Conservation (phyloP, 30 jellyfish, hydroid and myxozoan genomes). For the Nemopilema nomurai region DNA sequence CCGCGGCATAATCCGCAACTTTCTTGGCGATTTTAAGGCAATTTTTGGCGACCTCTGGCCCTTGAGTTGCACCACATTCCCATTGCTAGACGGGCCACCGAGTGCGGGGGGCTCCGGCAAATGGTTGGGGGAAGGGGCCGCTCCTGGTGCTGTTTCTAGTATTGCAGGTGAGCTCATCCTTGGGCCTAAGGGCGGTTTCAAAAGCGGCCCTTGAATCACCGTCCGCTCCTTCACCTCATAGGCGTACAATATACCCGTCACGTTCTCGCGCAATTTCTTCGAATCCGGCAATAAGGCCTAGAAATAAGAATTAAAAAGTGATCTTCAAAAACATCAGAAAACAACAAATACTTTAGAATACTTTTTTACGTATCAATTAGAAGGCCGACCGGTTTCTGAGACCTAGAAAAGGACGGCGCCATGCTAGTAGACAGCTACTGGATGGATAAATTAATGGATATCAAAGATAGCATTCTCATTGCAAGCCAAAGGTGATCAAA, state of each 20-base stretch:
- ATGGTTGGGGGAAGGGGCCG: neutral
- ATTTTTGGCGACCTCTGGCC: constrained; percentile 23
- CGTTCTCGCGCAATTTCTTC: constrained; percentile 64
- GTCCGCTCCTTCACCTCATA: constrained; percentile 66
- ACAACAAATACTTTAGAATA: no score
- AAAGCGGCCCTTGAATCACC: neutral
- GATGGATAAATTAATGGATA: no score
- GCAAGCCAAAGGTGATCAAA: no score
- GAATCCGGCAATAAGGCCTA: constrained; percentile 59
- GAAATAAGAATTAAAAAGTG: neutral
- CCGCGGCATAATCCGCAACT: constrained; percentile 21
- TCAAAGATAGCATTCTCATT: no score
- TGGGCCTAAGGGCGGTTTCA: neutral
- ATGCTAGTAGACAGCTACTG: no score
- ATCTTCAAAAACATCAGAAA: no score
- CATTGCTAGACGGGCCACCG: constrained; percentile 42
- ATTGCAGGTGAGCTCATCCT: constrained; percentile 34
- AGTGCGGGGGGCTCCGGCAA: constrained; percentile 55
- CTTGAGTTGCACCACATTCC: constrained; percentile 7
- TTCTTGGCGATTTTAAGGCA: constrained; percentile 41
- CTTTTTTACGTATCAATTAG: no score
- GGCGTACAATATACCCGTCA: constrained; percentile 69
- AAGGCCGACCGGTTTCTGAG: no score
- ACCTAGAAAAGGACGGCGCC: no score
- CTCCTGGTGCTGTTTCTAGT: constrained; percentile 16